phyloP scores from a whole-genome alignment of 2,797 vertebrate genomes.

The Psittacula derbiana region DNA sequence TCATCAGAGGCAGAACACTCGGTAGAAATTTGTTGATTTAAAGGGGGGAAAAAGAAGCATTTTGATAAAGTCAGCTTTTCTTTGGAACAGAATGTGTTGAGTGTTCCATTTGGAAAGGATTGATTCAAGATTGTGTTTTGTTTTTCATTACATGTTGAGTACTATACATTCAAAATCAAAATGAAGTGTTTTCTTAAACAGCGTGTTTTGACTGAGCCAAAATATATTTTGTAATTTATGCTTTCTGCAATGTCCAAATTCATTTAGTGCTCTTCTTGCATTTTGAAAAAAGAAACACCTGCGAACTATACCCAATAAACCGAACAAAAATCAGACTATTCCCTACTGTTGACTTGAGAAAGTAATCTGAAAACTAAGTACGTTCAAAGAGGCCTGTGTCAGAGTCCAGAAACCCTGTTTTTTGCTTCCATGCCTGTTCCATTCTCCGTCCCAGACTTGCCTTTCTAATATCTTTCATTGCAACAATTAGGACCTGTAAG shows the following conservation, averaged over 20 bases:
- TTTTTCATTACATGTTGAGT: constrained; percentile 58
- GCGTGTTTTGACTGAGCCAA: constrained; percentile 52
- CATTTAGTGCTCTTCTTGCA: neutral
- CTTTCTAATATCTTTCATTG: neutral
- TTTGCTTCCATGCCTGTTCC: neutral
- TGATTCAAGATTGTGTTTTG: constrained; percentile 37
- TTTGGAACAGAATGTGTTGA: constrained; percentile 51
- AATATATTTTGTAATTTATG: constrained; percentile 41
- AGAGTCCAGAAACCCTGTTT: neutral
- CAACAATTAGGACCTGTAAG: neutral
- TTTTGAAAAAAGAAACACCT: constrained; percentile 6
- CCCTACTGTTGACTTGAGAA: neutral
- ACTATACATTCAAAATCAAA: constrained; percentile 62
- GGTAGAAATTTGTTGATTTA: constrained; percentile 56
- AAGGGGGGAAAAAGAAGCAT: neutral
- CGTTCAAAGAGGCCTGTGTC: neutral
- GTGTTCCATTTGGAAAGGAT: constrained; percentile 49
- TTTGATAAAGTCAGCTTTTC: constrained; percentile 62
- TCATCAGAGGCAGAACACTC: constrained; percentile 57
- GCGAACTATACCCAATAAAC: neutral
- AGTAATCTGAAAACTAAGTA: neutral
- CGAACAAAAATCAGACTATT: neutral
- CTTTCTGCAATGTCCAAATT: constrained; percentile 5
- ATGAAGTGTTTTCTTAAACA: constrained; percentile 61
- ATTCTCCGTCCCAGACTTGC: neutral